Evolutionary conservation across 2,888 invertebrate genomes (phyloP).

Genomic region (Aethes cnicana): DNA sequence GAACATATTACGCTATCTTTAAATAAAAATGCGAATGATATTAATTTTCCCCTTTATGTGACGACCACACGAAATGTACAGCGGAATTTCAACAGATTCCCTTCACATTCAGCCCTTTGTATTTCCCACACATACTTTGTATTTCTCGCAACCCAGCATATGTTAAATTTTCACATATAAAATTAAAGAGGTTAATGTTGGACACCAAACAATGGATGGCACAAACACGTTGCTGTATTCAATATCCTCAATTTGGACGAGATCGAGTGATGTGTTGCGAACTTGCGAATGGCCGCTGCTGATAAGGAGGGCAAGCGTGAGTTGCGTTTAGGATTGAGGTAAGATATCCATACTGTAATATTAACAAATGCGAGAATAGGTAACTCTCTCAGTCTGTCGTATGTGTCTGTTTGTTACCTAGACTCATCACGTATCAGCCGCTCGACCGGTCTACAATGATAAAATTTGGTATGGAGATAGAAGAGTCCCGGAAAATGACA

Average conservation of each 20-base stretch:
- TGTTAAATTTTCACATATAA: slow-evolving; percentile 7
- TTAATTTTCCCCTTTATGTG: neutral
- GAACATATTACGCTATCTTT: too few species aligned
- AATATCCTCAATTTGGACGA: slow-evolving; percentile 65
- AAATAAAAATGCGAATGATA: too few species aligned
- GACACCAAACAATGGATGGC: slow-evolving; percentile 51
- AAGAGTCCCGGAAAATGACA: too few species aligned
- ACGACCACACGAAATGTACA: neutral
- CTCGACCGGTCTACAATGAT: too few species aligned
- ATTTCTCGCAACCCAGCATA: slow-evolving; percentile 9
- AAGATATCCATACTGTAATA: neutral
- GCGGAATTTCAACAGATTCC: slow-evolving; percentile 12
- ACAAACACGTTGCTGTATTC: slow-evolving; percentile 42
- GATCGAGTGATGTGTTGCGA: slow-evolving; percentile 71
- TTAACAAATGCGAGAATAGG: too few species aligned
- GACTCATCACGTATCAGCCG: too few species aligned
- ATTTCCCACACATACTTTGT: too few species aligned
- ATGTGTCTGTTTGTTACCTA: too few species aligned
- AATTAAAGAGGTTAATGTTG: slow-evolving; percentile 41
- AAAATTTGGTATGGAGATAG: too few species aligned
- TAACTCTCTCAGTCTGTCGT: too few species aligned
- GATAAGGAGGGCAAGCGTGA: slow-evolving; percentile 59
- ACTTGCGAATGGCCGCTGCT: slow-evolving; percentile 72
- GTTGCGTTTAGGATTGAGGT: slow-evolving; percentile 1
- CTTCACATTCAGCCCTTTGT: slow-evolving; percentile 12